Evolutionary conservation across 2,113 vertebrate genomes (phyloP).

Genomic region (Syrrhaptes paradoxus): DNA sequence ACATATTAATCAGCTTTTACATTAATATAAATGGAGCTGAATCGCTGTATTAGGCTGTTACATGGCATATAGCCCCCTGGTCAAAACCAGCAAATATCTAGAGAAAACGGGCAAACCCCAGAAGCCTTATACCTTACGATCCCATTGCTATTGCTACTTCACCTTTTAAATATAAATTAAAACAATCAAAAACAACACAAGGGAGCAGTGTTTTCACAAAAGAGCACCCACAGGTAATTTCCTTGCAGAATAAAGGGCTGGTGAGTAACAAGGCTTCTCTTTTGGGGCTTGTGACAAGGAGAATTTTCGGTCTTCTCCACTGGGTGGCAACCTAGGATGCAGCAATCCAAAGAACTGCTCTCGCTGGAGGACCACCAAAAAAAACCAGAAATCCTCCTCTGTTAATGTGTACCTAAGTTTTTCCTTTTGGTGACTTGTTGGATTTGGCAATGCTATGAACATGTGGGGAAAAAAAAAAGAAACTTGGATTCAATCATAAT

Average conservation of each 20-base stretch:
- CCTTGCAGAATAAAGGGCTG: background rate
- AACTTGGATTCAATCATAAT: background rate
- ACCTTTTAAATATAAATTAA: background rate
- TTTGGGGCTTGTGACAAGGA: background rate
- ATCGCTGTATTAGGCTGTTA: background rate
- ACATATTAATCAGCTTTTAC: background rate
- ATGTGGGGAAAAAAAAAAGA: background rate
- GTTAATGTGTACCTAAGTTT: background rate
- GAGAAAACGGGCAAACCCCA: background rate
- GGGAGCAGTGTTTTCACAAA: background rate
- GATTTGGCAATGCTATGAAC: background rate
- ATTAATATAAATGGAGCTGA: background rate
- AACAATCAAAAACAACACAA: background rate
- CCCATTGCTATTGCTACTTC: background rate
- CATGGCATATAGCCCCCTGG: rapidly evolving
- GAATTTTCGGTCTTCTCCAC: slow-evolving; percentile 59
- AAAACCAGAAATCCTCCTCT: background rate
- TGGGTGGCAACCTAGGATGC: slow-evolving; percentile 73
- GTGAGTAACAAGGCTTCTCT: background rate
- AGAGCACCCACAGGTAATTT: background rate
- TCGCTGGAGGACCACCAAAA: background rate
- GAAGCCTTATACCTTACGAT: background rate
- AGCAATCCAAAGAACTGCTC: background rate
- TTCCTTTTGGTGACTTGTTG: background rate
- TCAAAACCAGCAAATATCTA: background rate